Evolutionary conservation across 2,797 vertebrate genomes (phyloP).

Genomic region (Alcedo atthis): DNA sequence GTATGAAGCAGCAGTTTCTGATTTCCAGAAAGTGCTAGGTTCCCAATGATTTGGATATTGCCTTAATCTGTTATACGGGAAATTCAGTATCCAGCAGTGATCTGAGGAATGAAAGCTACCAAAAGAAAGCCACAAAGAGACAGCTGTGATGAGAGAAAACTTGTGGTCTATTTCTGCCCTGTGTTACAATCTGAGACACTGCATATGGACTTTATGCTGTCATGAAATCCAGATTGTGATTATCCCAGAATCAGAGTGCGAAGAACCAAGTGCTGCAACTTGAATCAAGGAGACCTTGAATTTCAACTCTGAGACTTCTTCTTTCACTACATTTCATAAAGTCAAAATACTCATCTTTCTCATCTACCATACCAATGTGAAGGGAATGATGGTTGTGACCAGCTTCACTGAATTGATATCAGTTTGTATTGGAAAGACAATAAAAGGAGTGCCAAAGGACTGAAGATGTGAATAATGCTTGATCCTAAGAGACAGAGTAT

Average conservation of each 20-base stretch:
- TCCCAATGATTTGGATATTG: neutral
- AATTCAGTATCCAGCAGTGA: neutral
- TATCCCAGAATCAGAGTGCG: neutral
- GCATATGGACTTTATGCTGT: rapidly evolving
- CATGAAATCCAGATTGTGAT: neutral
- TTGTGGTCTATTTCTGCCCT: neutral
- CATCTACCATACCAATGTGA: neutral
- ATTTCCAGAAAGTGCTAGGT: neutral
- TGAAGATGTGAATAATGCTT: neutral
- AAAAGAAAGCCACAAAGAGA: neutral
- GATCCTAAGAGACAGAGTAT: neutral
- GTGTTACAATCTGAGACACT: neutral
- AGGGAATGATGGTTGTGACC: neutral
- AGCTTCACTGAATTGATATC: neutral
- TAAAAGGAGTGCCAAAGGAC: neutral
- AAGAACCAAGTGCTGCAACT: neutral
- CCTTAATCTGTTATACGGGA: neutral
- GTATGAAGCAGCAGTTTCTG: neutral
- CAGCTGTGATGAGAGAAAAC: neutral
- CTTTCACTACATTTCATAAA: neutral
- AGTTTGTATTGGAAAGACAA: neutral
- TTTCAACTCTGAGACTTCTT: neutral
- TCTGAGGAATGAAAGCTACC: neutral
- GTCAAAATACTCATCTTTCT: neutral
- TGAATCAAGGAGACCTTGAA: neutral